Percentiles rank a stretch among this genome's conserved stretches.
These are phyloP conservation scores for Nomada ruficornis DNA, from an alignment of 2,888 invertebrate species.

Conservation along the genomic window DNA sequence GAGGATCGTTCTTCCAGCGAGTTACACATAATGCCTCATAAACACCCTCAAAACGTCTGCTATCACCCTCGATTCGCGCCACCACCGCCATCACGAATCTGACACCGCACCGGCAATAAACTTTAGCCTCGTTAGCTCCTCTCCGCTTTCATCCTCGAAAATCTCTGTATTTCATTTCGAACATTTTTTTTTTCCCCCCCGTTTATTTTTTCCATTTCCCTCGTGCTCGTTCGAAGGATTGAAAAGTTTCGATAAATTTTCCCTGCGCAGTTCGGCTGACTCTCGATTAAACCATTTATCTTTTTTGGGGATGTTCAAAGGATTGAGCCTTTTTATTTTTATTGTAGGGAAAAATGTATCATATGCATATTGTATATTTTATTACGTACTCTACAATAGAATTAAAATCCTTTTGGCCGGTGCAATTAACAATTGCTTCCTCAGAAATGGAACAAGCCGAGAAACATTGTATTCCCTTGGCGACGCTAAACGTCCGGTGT, in stretches of 20 bases:
- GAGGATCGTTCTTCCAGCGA: constrained; percentile 82
- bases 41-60: constrained; percentile 83
- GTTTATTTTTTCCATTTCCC: background rate
- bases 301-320: too few relatives aligned
- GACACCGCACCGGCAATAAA: constrained; percentile 81
- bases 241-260: background rate
- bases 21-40: constrained; percentile 84
- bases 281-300: too few relatives aligned
- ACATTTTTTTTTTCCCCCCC: background rate
- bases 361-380: too few relatives aligned
- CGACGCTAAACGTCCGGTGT: constrained; percentile 58
- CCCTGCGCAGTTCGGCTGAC: too few relatives aligned
- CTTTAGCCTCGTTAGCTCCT: constrained; percentile 78
- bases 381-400: background rate
- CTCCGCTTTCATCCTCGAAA: constrained; percentile 21
- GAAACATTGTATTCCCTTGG: constrained; percentile 38
- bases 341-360: too few relatives aligned
- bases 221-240: background rate
- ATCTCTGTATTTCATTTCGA: constrained; percentile 26
- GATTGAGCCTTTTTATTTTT: too few relatives aligned
- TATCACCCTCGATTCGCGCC: constrained; percentile 78
- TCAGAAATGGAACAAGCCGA: constrained; percentile 1
- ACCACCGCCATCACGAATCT: constrained; percentile 71
- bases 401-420: background rate
- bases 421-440: background rate